Evolutionary conservation across 2,113 vertebrate species (phyloP).

Genomic region (Barnardius zonarius): DNA sequence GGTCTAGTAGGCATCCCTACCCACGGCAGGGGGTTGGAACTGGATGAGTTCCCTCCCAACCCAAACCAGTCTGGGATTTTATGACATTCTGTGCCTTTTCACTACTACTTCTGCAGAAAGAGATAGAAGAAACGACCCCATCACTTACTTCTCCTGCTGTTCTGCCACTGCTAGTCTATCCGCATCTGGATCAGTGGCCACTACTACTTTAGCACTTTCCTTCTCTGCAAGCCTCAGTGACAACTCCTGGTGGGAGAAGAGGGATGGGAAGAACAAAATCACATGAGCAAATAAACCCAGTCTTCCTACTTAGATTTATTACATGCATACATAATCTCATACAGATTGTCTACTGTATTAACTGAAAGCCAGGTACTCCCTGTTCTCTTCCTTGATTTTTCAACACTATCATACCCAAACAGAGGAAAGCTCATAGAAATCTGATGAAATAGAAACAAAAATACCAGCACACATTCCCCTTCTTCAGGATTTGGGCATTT

Average conservation of each 20-base stretch:
- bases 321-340: neutral
- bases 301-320: neutral
- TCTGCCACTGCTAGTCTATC: slow-evolving; percentile 93
- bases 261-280: neutral
- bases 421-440: neutral
- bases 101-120: neutral
- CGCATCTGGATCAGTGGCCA: slow-evolving; percentile 95
- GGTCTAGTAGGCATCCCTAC: neutral
- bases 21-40: neutral
- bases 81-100: neutral
- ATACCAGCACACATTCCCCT: slow-evolving; percentile 90
- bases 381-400: neutral
- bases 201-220: slow-evolving; percentile 80
- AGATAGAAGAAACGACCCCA: neutral
- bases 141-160: slow-evolving; percentile 78
- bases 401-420: neutral
- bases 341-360: neutral
- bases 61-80: neutral
- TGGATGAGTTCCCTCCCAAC: neutral
- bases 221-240: slow-evolving; percentile 87
- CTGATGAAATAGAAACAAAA: neutral
- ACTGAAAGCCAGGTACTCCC: neutral
- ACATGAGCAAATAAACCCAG: neutral
- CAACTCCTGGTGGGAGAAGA: slow-evolving; percentile 74
- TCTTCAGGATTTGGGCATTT: slow-evolving; percentile 95